These are phyloP conservation scores for Dendrolimus kikuchii DNA, from an alignment of 1,140 invertebrate genomes.

Conservation along the genomic window DNA sequence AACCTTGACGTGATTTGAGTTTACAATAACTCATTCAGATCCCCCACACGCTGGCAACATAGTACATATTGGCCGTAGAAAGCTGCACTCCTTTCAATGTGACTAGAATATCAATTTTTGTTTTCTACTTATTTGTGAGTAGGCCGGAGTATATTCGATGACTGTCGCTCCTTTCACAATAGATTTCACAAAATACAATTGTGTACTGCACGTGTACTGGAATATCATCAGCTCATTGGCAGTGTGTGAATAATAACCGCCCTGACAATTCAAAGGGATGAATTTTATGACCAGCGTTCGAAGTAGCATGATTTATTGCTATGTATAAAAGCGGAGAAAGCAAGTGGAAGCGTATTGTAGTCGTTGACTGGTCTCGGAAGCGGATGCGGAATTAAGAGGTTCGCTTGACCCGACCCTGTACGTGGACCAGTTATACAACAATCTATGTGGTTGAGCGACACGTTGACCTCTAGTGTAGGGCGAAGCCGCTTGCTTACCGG, in stretches of 20 bases:
- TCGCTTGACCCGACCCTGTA: conserved; percentile 46
- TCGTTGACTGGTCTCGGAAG: conserved; percentile 37
- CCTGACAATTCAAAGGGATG: neutral
- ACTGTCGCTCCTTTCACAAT: conserved; percentile 13
- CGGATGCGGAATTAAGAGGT: conserved; percentile 44
- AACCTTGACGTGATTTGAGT: conserved; percentile 44
- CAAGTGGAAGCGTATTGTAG: conserved; percentile 18
- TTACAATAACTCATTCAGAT: conserved; percentile 44
- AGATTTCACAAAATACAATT: conserved; percentile 17
- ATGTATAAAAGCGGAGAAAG: conserved; percentile 53
- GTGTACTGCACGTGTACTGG: conserved; percentile 8
- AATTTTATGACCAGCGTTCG: neutral
- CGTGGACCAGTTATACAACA: conserved; percentile 47
- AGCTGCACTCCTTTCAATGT: conserved; percentile 54
- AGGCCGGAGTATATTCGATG: conserved; percentile 6
- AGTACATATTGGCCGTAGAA: conserved; percentile 40
- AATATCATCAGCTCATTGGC: conserved; percentile 6
- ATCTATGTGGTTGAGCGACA: conserved; percentile 36
- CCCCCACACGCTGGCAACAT: conserved; percentile 20
- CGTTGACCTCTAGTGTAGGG: conserved; percentile 36
- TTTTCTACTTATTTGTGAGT: conserved; percentile 26
- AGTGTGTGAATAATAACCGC: conserved; percentile 1
- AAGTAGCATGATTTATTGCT: conserved; percentile 11
- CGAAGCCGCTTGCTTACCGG: conserved; percentile 15
- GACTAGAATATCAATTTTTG: conserved; percentile 28